phyloP scores from a whole-genome alignment of 2,113 vertebrate species.

The Irena cyanogastra region DNA sequence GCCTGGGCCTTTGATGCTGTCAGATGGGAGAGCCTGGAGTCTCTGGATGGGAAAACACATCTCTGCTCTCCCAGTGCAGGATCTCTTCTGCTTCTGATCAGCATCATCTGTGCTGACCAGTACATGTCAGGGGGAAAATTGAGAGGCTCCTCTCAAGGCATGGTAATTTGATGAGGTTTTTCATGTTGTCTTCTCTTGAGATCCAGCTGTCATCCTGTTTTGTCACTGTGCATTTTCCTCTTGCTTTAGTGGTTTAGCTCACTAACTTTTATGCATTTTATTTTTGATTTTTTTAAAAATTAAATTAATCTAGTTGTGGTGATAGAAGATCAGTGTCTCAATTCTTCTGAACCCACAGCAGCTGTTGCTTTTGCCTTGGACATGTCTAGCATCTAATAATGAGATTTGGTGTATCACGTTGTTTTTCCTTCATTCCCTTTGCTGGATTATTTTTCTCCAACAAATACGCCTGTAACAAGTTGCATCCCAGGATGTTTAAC shows the following conservation, averaged over 20 bases:
- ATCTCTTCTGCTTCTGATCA: neutral
- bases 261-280: neutral
- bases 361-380: neutral
- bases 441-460: neutral
- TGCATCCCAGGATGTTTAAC: neutral
- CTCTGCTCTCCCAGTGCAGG: neutral
- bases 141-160: neutral
- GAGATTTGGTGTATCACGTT: neutral
- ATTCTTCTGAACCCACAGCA: neutral
- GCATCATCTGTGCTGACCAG: neutral
- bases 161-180: neutral
- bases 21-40: neutral
- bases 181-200: neutral
- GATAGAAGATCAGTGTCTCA: neutral
- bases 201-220: neutral
- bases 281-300: neutral
- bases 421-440: neutral
- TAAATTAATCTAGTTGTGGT: neutral
- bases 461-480: neutral
- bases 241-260: neutral
- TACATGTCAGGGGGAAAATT: rapidly evolving
- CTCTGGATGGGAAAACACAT: neutral
- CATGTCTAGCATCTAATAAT: neutral
- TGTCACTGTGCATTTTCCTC: neutral
- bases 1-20: neutral